Base-by-base conservation (phyloP, 37 sponge, comb jelly and placozoan species). In the Petrosia ficiformis region DNA sequence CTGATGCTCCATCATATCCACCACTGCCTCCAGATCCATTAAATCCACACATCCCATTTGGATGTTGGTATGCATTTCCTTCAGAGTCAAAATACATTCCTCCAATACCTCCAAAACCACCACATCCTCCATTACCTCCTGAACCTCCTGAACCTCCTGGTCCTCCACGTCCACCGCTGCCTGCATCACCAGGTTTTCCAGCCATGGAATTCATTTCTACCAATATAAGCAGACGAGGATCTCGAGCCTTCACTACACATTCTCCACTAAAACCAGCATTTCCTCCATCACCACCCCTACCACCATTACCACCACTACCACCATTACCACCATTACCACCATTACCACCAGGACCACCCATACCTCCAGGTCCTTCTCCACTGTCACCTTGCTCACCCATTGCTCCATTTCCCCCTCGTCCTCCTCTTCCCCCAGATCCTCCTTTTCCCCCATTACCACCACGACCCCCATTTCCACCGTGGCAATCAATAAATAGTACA, bases 401-500 rank as follows among this genome's bases (percentile, higher is more conserved):
- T 19, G 61, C 82, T n/a, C 86, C 92, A 74, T 71, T 43, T 0
- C 86, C 94, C 42, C 94, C 94, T 10, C 72, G 75, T 3, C 86
- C 94, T 16, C 89, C 94, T 28, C 77, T 54, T 65, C 88, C 89
- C 36, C 82, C 82, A 0, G 24, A 22, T 54, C 86, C 89, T 52
- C 89, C 94, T 58, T 22, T 68, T 32, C 94, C 89, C 44, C 94
- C 94, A 4, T 39, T 28, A 60, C 86, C 94, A 30, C 88, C 88
- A 72, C 40, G 24, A 48, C 88, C 93, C 2, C 94, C 94, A 44
- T 89, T 68, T 39, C 94, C 94, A 34, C 94, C 94, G 36, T 67
- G 68, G 59, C 88, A 87, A 44, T 87, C 70, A 25, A 92, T 64
- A 68, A 92, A 73, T 29, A 92, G 28, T 2, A 87, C 78, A 22